Conservation (phyloP, 2,113 vertebrate genomes). For the Syngnathoides biaculeatus region DNA sequence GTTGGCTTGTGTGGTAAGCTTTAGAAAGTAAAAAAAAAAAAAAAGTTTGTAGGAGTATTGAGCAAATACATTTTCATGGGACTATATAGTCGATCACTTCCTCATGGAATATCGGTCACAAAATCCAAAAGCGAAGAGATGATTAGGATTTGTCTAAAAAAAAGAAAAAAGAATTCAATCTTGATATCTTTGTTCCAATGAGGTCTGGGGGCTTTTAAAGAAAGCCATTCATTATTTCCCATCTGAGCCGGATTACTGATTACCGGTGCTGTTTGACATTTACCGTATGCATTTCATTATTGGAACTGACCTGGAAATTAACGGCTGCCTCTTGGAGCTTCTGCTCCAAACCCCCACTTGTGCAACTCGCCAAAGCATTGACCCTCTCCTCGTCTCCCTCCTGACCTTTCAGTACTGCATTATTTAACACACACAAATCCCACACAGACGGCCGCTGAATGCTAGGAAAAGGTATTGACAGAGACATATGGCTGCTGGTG, state of each 20-base stretch:
- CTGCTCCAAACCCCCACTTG: conserved; percentile 35
- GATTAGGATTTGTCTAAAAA: conserved; percentile 27
- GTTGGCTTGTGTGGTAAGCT: too few species aligned
- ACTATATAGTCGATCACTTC: neutral
- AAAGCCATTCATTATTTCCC: conserved; percentile 77
- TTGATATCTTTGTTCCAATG: conserved; percentile 41
- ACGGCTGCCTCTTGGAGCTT: conserved; percentile 51
- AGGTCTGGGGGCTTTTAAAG: conserved; percentile 59
- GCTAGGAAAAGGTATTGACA: conserved; percentile 74
- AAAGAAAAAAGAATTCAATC: conserved; percentile 35
- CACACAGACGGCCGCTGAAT: conserved; percentile 65
- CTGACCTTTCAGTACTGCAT: conserved; percentile 77
- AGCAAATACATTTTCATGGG: too few species aligned
- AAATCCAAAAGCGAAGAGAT: conserved; percentile 12
- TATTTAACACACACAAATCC: conserved; percentile 78
- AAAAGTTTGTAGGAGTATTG: too few species aligned
- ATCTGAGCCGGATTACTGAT: conserved; percentile 69
- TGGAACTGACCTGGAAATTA: conserved; percentile 80
- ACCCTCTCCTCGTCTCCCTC: conserved; percentile 64
- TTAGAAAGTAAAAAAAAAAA: too few species aligned
- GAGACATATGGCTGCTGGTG: conserved; percentile 73
- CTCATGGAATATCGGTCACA: neutral
- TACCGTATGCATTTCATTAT: conserved; percentile 80
- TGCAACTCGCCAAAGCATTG: conserved; percentile 58
- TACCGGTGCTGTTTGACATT: conserved; percentile 75